phyloP scores from a whole-genome alignment of 1,140 invertebrate genomes.

The Drosophila pandora region DNA sequence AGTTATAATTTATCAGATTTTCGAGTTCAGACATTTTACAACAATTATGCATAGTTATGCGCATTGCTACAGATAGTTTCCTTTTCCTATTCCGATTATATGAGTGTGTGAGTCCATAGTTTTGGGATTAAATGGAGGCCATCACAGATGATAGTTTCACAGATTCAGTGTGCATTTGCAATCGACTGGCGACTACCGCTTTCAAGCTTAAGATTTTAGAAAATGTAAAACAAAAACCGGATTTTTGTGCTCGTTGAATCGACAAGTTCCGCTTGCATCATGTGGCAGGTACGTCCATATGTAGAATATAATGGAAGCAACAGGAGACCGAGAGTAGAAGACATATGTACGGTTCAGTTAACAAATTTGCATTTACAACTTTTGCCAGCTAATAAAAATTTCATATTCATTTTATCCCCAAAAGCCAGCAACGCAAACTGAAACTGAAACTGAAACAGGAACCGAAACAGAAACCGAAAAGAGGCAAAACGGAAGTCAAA shows the following conservation, averaged over 20 bases:
- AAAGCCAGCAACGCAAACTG: constrained; percentile 7
- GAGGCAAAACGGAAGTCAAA: constrained; percentile 58
- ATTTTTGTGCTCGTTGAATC: constrained; percentile 49
- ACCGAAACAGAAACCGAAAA: constrained; percentile 17
- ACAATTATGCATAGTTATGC: constrained; percentile 69
- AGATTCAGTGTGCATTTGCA: constrained; percentile 30
- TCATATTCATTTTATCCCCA: constrained; percentile 53
- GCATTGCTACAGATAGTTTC: constrained; percentile 57
- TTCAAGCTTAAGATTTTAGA: constrained; percentile 21
- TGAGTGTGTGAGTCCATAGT: constrained; percentile 35
- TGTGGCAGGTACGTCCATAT: constrained; percentile 12
- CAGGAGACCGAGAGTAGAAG: constrained; percentile 27
- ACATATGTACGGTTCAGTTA: constrained; percentile 24
- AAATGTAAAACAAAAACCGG: constrained; percentile 19
- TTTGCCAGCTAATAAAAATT: constrained; percentile 67
- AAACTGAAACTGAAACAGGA: constrained; percentile 27
- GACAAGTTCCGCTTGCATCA: constrained; percentile 42
- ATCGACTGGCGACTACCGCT: constrained; percentile 24
- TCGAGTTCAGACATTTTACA: constrained; percentile 59
- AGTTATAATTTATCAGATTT: constrained; percentile 76
- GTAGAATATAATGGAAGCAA: constrained; percentile 11
- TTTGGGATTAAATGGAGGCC: constrained; percentile 21
- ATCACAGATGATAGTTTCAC: constrained; percentile 27
- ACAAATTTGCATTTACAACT: constrained; percentile 45
- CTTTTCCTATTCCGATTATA: constrained; percentile 16